phyloP scores from a whole-genome alignment of 2,113 vertebrate species.

The Glaucomys volans region DNA sequence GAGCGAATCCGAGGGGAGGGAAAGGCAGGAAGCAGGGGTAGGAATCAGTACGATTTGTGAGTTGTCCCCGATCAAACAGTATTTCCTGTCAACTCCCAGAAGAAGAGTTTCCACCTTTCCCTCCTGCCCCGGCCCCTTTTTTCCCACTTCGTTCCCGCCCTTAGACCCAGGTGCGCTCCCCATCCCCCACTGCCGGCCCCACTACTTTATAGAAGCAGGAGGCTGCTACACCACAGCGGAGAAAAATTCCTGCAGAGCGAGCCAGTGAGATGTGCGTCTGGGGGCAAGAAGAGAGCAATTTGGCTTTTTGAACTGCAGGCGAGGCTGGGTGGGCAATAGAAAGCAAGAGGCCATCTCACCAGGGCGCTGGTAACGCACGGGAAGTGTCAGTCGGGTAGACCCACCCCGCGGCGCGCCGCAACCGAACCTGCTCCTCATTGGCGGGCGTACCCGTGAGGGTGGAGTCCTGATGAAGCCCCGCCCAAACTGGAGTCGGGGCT shows the following conservation, averaged over 20 bases:
- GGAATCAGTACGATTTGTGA: too few species aligned
- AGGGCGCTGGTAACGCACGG: rapidly evolving
- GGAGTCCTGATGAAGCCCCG: not conserved
- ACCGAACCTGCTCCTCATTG: not conserved
- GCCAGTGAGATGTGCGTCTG: not conserved
- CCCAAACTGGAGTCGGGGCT: rapidly evolving
- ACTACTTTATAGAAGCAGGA: not conserved
- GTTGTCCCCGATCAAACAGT: not conserved
- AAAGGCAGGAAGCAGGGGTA: not conserved
- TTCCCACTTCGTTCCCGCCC: rapidly evolving
- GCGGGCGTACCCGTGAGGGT: not conserved
- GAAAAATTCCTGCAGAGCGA: not conserved
- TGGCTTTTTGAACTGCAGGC: not conserved
- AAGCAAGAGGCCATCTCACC: rapidly evolving
- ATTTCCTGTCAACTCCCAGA: not conserved
- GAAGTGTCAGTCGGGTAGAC: rapidly evolving
- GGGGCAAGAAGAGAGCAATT: not conserved
- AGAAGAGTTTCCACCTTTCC: not conserved
- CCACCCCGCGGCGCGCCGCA: not conserved
- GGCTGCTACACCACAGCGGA: not conserved
- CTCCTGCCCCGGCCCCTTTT: too few species aligned
- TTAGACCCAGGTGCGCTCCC: not conserved
- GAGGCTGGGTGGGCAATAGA: rapidly evolving
- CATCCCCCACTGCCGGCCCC: too few species aligned
- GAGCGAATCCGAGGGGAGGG: not conserved